Evolutionary conservation across 2,888 invertebrate species (phyloP).

Genomic region (Meteorus colon): DNA sequence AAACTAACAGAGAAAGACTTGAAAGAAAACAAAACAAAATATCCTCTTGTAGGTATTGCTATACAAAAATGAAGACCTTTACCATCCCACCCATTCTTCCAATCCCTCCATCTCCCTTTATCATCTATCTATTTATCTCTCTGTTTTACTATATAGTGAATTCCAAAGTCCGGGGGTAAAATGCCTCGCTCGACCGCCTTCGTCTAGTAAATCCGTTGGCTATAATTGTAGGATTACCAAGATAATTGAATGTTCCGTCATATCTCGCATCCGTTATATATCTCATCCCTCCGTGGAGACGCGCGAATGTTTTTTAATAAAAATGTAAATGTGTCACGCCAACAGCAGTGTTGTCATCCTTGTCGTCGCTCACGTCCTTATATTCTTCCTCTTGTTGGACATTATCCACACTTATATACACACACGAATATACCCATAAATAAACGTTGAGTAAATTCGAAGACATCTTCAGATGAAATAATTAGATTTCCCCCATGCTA

Average conservation of each 20-base stretch:
- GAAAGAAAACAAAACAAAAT: no score
- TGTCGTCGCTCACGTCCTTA: slow-evolving; percentile 17
- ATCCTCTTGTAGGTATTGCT: no score
- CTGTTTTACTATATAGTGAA: slow-evolving; percentile 28
- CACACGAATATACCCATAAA: slow-evolving; percentile 1
- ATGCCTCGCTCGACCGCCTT: slow-evolving; percentile 40
- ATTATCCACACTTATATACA: not conserved
- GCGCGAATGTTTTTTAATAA: slow-evolving; percentile 60
- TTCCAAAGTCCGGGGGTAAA: slow-evolving; percentile 37
- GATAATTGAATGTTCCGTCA: slow-evolving; percentile 78
- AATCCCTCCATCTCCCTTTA: not conserved
- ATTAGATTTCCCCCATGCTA: not conserved
- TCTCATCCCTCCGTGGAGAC: slow-evolving; percentile 50
- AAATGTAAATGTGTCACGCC: slow-evolving; percentile 56
- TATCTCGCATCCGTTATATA: slow-evolving; percentile 52
- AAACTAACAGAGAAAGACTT: no score
- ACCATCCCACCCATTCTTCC: no score
- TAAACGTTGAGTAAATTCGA: not conserved
- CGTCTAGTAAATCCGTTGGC: slow-evolving; percentile 59
- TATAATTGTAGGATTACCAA: slow-evolving; percentile 81
- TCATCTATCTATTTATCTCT: slow-evolving; percentile 7
- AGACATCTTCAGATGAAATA: not conserved
- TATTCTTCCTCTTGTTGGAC: not conserved
- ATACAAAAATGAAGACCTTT: no score
- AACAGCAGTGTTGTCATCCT: slow-evolving; percentile 29